These are phyloP conservation scores for Battus philenor DNA, from an alignment of 1,140 invertebrate genomes.

Conservation along the genomic window DNA sequence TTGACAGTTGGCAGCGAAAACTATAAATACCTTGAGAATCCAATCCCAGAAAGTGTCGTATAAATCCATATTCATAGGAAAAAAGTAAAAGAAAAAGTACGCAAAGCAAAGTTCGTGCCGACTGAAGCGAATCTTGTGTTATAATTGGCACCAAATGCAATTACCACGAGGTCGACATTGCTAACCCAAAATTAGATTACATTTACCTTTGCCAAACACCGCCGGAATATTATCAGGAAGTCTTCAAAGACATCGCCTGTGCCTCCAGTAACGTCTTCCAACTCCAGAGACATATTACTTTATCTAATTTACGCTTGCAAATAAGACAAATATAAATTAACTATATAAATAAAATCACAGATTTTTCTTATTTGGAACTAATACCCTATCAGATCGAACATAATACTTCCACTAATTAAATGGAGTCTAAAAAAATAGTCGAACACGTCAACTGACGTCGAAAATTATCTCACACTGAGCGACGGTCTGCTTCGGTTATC, in stretches of 20 bases:
- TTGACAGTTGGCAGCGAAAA: conserved; percentile 12
- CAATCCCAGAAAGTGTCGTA: conserved; percentile 47
- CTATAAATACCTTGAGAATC: conserved; percentile 47
- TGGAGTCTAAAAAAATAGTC: conserved; percentile 35
- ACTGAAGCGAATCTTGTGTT: conserved; percentile 16
- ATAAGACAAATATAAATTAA: conserved; percentile 41
- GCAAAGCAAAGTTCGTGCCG: conserved; percentile 16
- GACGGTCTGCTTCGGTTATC: conserved; percentile 20
- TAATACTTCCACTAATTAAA: conserved; percentile 49
- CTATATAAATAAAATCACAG: conserved; percentile 59
- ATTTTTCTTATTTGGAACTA: conserved; percentile 65
- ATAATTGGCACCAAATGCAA: conserved; percentile 22
- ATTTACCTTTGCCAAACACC: conserved; percentile 78
- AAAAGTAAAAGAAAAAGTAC: conserved; percentile 8
- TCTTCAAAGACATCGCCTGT: conserved; percentile 80
- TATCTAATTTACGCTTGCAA: conserved; percentile 42
- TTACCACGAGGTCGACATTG: conserved; percentile 18
- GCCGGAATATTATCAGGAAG: conserved; percentile 77
- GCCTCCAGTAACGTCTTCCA: conserved; percentile 62
- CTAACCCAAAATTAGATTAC: conserved; percentile 58
- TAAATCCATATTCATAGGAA: conserved; percentile 43
- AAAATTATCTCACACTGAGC: conserved; percentile 51
- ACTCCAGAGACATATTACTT: conserved; percentile 67
- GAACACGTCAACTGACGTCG: conserved; percentile 34
- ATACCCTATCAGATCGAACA: conserved; percentile 51